Evolutionary conservation across 2,888 invertebrate genomes (phyloP).

Genomic region (Macaria liturata): DNA sequence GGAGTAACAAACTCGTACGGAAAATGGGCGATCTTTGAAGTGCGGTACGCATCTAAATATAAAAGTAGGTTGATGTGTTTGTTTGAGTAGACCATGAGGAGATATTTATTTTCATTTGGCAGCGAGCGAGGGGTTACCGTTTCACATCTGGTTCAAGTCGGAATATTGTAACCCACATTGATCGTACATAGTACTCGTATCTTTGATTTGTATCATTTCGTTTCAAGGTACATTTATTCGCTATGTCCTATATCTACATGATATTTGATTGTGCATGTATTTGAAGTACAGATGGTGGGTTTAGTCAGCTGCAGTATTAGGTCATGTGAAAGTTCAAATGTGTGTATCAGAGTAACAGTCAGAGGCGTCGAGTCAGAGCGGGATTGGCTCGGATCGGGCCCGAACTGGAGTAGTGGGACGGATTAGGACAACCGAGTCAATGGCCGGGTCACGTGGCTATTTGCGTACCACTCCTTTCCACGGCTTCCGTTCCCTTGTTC

Average conservation of each 20-base stretch:
- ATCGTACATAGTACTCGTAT: conserved; percentile 31
- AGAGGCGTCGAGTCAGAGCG: conserved; percentile 31
- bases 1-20: conserved; percentile 34
- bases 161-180: conserved; percentile 42
- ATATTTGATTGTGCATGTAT: conserved; percentile 21
- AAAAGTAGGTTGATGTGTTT: conserved; percentile 64
- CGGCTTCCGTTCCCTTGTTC: conserved; percentile 63
- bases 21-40: conserved; percentile 51
- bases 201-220: conserved; percentile 29
- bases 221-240: conserved; percentile 25
- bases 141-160: conserved; percentile 49
- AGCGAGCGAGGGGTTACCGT: conserved; percentile 48
- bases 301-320: conserved; percentile 53
- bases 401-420: conserved; percentile 81
- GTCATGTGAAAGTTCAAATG: conserved; percentile 60
- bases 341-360: conserved; percentile 37
- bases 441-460: conserved; percentile 82
- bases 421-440: conserved; percentile 82
- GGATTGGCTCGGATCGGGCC: conserved; percentile 52
- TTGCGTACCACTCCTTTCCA: conserved; percentile 67
- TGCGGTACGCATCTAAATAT: conserved; percentile 53
- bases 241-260: conserved; percentile 11
- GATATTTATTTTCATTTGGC: conserved; percentile 72
- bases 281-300: conserved; percentile 40
- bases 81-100: conserved; percentile 61